phyloP scores from a whole-genome alignment of 2,797 vertebrate genomes.

The Gymnothorax reevesii region DNA sequence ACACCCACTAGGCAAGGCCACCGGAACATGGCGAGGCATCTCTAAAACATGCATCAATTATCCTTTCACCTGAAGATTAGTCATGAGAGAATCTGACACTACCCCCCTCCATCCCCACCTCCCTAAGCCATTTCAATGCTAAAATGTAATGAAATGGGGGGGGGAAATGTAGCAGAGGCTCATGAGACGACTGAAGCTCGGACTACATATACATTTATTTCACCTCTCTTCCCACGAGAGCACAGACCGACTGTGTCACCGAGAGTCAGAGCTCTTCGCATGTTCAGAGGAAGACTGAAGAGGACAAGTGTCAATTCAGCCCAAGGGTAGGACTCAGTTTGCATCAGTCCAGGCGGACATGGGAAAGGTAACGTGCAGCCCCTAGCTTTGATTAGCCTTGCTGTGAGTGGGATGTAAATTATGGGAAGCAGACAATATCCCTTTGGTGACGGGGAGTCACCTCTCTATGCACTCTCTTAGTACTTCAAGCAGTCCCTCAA shows the following conservation, averaged over 20 bases:
- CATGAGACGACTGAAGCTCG: conserved; percentile 9
- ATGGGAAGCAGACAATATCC: not conserved
- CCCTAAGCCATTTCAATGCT: conserved; percentile 54
- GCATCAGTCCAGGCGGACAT: conserved; percentile 27
- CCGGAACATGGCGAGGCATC: not conserved
- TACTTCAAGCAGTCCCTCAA: too few relatives aligned
- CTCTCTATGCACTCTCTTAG: not conserved
- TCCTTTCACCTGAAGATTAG: conserved; percentile 30
- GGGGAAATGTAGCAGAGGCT: conserved; percentile 37
- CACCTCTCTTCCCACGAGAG: not conserved
- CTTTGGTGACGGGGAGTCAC: not conserved
- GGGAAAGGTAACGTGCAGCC: conserved; percentile 35
- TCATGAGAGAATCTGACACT: conserved; percentile 44
- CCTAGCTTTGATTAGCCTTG: not conserved
- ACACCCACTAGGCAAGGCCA: not conserved
- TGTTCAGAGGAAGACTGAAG: conserved; percentile 50
- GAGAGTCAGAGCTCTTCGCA: conserved; percentile 29
- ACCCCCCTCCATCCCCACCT: not conserved
- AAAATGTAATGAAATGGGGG: conserved; percentile 44
- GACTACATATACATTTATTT: conserved; percentile 3
- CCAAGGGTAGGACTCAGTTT: conserved; percentile 24
- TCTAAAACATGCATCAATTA: not conserved
- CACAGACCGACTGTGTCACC: conserved; percentile 34
- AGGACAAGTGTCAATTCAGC: conserved; percentile 43
- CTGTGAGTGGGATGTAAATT: conserved; percentile 23